phyloP scores from a whole-genome alignment of 2,113 vertebrate species.

The Hyaena hyaena region DNA sequence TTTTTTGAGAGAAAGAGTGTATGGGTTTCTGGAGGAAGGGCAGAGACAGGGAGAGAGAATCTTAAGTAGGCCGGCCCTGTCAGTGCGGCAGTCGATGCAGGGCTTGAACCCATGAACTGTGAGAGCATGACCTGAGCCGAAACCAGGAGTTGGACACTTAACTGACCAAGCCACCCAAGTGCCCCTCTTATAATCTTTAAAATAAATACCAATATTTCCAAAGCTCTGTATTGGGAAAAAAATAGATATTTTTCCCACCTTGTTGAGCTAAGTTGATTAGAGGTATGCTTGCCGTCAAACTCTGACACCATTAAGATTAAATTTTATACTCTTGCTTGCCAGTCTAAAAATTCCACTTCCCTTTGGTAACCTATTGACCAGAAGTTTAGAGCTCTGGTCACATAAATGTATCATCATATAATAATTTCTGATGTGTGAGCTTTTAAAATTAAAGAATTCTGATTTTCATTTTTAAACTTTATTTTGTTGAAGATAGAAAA shows the following conservation, averaged over 20 bases:
- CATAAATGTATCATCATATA: constrained; percentile 28
- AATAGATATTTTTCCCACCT: background rate
- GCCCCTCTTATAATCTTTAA: background rate
- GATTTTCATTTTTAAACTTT: constrained; percentile 60
- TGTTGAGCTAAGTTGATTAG: constrained; percentile 30
- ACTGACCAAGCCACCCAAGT: too few species aligned
- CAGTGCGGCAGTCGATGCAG: too few species aligned
- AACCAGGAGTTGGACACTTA: too few species aligned
- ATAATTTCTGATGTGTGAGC: constrained; percentile 9
- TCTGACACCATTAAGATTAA: constrained; percentile 43
- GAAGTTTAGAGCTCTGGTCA: constrained; percentile 58
- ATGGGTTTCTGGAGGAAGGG: too few species aligned
- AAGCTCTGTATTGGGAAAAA: background rate
- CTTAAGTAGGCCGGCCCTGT: too few species aligned
- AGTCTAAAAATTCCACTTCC: constrained; percentile 47
- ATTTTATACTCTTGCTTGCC: constrained; percentile 40
- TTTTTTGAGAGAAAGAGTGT: too few species aligned
- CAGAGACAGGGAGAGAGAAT: too few species aligned
- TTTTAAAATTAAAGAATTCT: constrained; percentile 52
- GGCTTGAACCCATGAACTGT: too few species aligned
- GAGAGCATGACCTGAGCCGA: too few species aligned
- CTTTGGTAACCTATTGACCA: constrained; percentile 35
- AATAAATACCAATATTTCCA: constrained; percentile 50
- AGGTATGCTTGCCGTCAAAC: background rate
- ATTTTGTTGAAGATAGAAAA: constrained; percentile 75